Conservation (phyloP, 2,113 vertebrate species). For the Bufo gargarizans region DNA sequence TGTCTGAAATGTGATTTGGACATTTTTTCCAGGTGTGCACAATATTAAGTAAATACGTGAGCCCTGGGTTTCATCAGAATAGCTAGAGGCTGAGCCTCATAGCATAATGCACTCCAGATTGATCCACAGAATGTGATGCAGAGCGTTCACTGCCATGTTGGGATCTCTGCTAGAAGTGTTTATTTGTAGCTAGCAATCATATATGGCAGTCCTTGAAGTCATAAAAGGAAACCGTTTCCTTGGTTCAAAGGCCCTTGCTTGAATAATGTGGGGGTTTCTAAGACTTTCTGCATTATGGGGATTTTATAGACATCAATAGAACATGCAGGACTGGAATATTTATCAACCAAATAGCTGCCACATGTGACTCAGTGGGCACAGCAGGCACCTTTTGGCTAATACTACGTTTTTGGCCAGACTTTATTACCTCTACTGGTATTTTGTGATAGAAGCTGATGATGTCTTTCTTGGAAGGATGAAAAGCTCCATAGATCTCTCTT, state of each 20-base stretch:
- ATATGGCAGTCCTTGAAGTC: constrained; percentile 36
- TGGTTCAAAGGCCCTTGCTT: constrained; percentile 39
- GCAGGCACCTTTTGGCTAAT: not conserved
- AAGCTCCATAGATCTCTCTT: not conserved
- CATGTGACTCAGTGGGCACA: constrained; percentile 7
- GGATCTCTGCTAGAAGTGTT: constrained; percentile 47
- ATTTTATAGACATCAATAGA: constrained; percentile 28
- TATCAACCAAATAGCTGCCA: constrained; percentile 28
- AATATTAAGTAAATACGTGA: constrained; percentile 12
- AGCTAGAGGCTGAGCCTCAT: constrained; percentile 29
- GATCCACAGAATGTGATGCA: not conserved
- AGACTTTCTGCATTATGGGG: constrained; percentile 21
- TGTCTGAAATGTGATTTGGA: not conserved
- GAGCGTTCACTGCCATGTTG: constrained; percentile 16
- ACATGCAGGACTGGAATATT: constrained; percentile 34
- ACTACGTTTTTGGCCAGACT: not conserved
- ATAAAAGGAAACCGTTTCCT: constrained; percentile 45
- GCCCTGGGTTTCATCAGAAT: constrained; percentile 6
- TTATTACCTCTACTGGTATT: not conserved
- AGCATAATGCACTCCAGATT: constrained; percentile 50
- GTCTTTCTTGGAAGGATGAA: not conserved
- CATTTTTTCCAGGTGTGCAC: constrained; percentile 39
- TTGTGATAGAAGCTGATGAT: not conserved
- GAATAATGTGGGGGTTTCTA: constrained; percentile 36
- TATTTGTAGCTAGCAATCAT: constrained; percentile 54